Base-by-base conservation (phyloP, 2,797 vertebrate species). In the Sebastiscus albofasciatus region DNA sequence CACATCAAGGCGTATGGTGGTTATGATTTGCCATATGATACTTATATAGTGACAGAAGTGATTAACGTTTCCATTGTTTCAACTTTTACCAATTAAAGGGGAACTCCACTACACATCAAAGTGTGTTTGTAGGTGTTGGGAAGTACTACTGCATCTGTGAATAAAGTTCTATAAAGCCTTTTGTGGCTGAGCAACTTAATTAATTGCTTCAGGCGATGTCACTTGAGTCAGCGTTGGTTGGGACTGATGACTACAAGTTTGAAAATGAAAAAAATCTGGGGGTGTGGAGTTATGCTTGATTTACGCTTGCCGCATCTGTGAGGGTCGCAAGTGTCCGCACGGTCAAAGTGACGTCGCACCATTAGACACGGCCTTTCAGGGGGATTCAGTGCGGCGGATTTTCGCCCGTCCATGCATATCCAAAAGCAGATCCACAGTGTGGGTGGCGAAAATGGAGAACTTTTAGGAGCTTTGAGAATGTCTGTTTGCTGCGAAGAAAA, bases 11-110 rank as follows among this genome's bases (percentile, higher is more conserved):
- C 16, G 42, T 26, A 24, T 24, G 65, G 33, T 16, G 22, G 18
- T 49, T 42, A 11, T 12, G 49, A 16, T n/a, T 72, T 67, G 31
- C 8, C 1, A 29, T 39, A 13, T 24, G 34, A 24, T 67, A 31
- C 33, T 49, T 11, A 27, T 16, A 18, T 3, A 31, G 10, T 34
- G 4, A 46, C 16, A 55, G 31, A 71, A 22, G n/a, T 56, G 52
- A 73, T 73, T 79, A 58, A 54, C 22, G 73, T 78, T 39, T 39
- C 13, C n/a, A 8, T 76, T 14, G 20, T 65, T 68, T 78, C 22
- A 79, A 9, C 33, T 6, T 76, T 52, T 24, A 42, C 42, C 16
- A 31, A n/a, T 26, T 58, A 5, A 74, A 65, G 33, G 69, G 27
- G 6, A 61, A 70, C 42, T 58, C 5, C 49, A 52, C 18, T 52